These are phyloP conservation scores for Pyrocephalus nanus DNA, from an alignment of 2,797 vertebrate genomes.

Conservation along the genomic window DNA sequence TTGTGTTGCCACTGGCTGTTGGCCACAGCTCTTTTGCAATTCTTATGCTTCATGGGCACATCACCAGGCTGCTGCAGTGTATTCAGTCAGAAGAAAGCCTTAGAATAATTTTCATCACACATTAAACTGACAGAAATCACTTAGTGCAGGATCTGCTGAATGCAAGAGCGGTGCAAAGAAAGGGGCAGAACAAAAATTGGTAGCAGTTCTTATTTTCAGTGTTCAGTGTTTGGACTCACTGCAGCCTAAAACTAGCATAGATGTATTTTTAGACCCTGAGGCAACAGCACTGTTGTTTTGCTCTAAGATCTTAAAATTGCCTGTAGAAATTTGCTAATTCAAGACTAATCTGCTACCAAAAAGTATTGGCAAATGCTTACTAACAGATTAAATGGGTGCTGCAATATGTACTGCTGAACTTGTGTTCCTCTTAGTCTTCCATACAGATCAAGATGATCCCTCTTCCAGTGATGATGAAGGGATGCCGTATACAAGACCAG, in stretches of 20 bases:
- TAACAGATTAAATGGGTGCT: background rate
- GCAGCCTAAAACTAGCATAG: background rate
- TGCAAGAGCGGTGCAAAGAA: background rate
- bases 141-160: background rate
- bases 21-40: background rate
- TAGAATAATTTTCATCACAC: background rate
- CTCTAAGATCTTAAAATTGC: background rate
- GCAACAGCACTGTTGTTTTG: background rate
- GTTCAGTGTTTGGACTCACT: background rate
- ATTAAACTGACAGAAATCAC: background rate
- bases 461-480: slow-evolving; percentile 98
- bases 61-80: background rate
- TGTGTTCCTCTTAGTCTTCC: slow-evolving; percentile 85
- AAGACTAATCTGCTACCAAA: background rate
- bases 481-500: slow-evolving; percentile 96
- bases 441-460: slow-evolving; percentile 95
- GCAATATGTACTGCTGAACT: background rate
- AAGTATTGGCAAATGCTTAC: background rate
- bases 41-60: background rate
- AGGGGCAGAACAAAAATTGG: background rate
- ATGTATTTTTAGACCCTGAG: background rate
- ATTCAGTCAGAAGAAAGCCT: background rate
- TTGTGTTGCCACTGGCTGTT: background rate
- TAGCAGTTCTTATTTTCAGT: background rate
- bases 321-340: background rate